phyloP scores from a whole-genome alignment of 2,113 vertebrate genomes.

The Gymnocephalus cernua region DNA sequence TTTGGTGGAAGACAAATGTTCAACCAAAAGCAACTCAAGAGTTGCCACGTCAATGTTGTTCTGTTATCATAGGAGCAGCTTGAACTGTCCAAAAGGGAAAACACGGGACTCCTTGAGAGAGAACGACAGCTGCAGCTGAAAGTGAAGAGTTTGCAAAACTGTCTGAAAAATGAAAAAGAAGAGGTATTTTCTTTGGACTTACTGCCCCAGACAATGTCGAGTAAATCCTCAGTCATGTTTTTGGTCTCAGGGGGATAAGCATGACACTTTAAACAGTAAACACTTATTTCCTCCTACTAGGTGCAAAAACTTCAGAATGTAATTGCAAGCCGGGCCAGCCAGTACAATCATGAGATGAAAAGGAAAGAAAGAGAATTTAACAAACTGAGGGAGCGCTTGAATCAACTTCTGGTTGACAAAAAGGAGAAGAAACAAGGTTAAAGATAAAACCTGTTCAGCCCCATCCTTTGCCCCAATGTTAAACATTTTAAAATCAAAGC shows the following conservation, averaged over 20 bases:
- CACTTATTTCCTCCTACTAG: conserved; percentile 74
- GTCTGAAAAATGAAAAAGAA: conserved; percentile 95
- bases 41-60: not conserved
- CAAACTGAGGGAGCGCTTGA: conserved; percentile 95
- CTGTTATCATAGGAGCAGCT: conserved; percentile 88
- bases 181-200: conserved; percentile 84
- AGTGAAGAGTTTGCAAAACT: conserved; percentile 91
- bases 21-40: not conserved
- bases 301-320: conserved; percentile 95
- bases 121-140: conserved; percentile 93
- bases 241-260: not conserved
- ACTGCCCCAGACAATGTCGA: not conserved
- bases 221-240: not conserved
- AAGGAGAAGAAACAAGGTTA: conserved; percentile 93
- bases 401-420: conserved; percentile 94
- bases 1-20: not conserved
- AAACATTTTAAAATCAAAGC: not conserved
- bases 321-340: conserved; percentile 93
- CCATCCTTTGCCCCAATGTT: not conserved
- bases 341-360: conserved; percentile 98
- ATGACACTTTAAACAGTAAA: not conserved
- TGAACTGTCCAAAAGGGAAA: conserved; percentile 91
- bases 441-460: not conserved
- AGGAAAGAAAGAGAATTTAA: conserved; percentile 96
- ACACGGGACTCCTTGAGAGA: conserved; percentile 90